Evolutionary conservation across 2,797 vertebrate species (phyloP).

Genomic region (Pantherophis vulpinus): DNA sequence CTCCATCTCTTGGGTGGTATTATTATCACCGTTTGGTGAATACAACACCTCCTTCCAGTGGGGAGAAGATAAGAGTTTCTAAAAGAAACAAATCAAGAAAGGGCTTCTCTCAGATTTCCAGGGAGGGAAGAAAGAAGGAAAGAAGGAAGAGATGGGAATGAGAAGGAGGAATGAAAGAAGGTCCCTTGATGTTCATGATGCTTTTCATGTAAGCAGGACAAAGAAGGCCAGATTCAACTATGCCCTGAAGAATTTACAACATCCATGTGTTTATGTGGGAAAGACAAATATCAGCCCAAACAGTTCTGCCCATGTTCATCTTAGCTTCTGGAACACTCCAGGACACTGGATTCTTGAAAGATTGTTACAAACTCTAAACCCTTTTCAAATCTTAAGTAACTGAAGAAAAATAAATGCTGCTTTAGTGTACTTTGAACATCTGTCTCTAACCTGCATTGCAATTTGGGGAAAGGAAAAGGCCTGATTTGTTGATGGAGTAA

Average conservation of each 20-base stretch:
- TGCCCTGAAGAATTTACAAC: not conserved
- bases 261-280: not conserved
- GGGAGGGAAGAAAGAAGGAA: not conserved
- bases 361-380: not conserved
- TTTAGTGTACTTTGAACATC: not conserved
- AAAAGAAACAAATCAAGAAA: not conserved
- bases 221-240: not conserved
- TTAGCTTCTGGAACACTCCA: not conserved
- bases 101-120: not conserved
- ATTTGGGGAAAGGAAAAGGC: not conserved
- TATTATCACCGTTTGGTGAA: not conserved
- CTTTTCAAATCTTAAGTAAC: not conserved
- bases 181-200: too few relatives aligned
- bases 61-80: too few relatives aligned
- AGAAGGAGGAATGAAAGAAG: not conserved
- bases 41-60: not conserved
- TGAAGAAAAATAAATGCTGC: not conserved
- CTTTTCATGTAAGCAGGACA: not conserved
- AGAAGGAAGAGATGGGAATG: not conserved
- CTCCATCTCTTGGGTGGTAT: not conserved
- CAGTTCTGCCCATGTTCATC: not conserved
- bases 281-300: not conserved
- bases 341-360: not conserved
- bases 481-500: conserved; percentile 37
- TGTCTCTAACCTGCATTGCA: not conserved